Evolutionary conservation across 2,113 vertebrate species (phyloP), one percentile per base, ranked within the genome.

Genomic region (Galeopterus variegatus): DNA sequence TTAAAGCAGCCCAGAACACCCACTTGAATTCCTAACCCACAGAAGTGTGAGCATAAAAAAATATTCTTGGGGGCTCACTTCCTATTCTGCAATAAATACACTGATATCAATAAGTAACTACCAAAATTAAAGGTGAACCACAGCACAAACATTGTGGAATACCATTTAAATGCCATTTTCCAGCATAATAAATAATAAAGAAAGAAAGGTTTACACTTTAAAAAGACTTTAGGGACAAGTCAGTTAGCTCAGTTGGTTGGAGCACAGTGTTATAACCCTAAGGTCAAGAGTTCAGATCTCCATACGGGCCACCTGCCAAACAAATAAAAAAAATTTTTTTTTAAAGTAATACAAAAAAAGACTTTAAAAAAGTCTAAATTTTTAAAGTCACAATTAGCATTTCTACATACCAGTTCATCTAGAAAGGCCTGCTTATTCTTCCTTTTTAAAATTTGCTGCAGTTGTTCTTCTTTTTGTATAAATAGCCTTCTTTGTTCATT

Each of bases 341-440:
- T 41, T 41, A 41, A 41, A 41, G 41, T 41, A 41, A 3, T 41
- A 41, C 41, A 41, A 41, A 41, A 41, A 41, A 41, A 41, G 41
- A 41, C 41, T 41, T 41, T 41, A 3, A 41, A 41, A 41, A 41
- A 41, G 41, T 41, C 4, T 41, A 41, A 41, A 41, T 50, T 88
- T 79, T 65, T 64, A 8, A 4, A 33, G 81, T 45, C 48, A 26
- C n/a, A 87, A 76, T 52, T 75, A 65, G 65, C 31, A 80, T 76
- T 60, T 21, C 41, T 64, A 98, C 99, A 97, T 98, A 99, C 99
- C 99, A 99, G 98, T 97, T 99, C 99, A 97, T 99, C 99, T 97
- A 99, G 98, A 92, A 99, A 99, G 50, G 99, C 99, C 98, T 99
- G 99, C 93, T 99, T 99, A 98, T 99, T 99, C 98, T 99, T 99